Conservation (phyloP, 1,140 invertebrate genomes). For the Nephotettix cincticeps region DNA sequence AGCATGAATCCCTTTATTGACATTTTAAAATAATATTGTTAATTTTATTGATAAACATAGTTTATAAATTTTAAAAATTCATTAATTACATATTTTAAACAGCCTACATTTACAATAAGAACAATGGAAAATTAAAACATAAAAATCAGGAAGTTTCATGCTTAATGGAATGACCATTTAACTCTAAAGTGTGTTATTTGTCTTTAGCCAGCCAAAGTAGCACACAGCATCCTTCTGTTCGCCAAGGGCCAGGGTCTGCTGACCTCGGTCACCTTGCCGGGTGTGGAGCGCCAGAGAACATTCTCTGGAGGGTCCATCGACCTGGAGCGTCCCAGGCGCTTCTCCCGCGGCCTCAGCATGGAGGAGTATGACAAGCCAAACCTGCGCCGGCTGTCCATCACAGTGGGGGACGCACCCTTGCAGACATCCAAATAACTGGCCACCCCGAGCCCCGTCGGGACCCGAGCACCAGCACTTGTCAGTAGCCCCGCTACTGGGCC, state of each 20-base stretch:
- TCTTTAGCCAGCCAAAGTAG: constrained; percentile 73
- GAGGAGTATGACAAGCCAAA: constrained; percentile 81
- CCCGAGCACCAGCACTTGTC: too few species aligned
- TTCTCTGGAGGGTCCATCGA: constrained; percentile 56
- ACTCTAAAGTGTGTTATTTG: neutral
- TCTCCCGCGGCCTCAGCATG: constrained; percentile 72
- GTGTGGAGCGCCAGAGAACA: constrained; percentile 61
- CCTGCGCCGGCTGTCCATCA: constrained; percentile 70
- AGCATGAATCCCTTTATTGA: too few species aligned
- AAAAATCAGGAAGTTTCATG: neutral
- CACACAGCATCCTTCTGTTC: constrained; percentile 77
- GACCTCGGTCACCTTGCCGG: constrained; percentile 69
- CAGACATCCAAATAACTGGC: constrained; percentile 13
- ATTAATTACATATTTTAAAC: too few species aligned
- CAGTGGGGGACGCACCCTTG: constrained; percentile 37
- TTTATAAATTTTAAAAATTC: constrained; percentile 11
- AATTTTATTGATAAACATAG: too few species aligned
- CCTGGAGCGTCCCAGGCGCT: constrained; percentile 45
- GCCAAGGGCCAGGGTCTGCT: constrained; percentile 77
- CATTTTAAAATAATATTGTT: too few species aligned
- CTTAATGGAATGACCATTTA: neutral
- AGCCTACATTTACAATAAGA: too few species aligned
- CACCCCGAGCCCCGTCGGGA: too few species aligned
- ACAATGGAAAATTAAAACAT: neutral
- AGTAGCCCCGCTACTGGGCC: too few species aligned